phyloP scores from a whole-genome alignment of 2,113 vertebrate species.

The Ranitomeya imitator region DNA sequence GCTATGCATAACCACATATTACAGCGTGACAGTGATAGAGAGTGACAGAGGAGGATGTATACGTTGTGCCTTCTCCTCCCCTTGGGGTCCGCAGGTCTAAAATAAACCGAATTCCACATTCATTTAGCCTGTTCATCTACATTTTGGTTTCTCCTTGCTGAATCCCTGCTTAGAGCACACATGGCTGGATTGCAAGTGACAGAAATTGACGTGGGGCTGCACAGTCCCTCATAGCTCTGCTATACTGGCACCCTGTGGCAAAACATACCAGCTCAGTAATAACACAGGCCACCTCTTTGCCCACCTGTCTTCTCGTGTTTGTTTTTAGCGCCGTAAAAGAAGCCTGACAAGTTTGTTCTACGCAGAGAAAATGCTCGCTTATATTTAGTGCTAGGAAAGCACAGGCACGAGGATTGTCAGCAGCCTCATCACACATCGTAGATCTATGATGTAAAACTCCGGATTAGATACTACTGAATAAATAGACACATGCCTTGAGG shows the following conservation, averaged over 20 bases:
- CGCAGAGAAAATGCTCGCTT: constrained; percentile 20
- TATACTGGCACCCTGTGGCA: constrained; percentile 39
- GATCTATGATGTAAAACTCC: not conserved
- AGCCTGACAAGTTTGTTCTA: constrained; percentile 42
- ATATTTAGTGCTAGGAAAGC: not conserved
- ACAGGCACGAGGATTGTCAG: not conserved
- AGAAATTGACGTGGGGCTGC: constrained; percentile 30
- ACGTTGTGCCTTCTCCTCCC: constrained; percentile 43
- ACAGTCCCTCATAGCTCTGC: constrained; percentile 27
- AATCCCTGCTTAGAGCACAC: constrained; percentile 13
- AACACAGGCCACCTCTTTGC: constrained; percentile 44
- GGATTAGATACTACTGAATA: not conserved
- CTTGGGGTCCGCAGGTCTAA: constrained; percentile 47
- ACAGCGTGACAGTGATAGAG: constrained; percentile 44
- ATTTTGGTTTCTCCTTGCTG: constrained; percentile 44
- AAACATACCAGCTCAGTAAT: constrained; percentile 40
- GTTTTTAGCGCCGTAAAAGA: constrained; percentile 15
- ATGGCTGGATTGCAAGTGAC: constrained; percentile 49
- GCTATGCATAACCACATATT: constrained; percentile 47
- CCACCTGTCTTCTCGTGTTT: constrained; percentile 50
- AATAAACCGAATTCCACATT: constrained; percentile 55
- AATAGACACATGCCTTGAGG: not conserved
- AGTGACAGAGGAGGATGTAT: constrained; percentile 57
- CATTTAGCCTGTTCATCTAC: constrained; percentile 50
- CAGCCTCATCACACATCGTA: not conserved